Percentiles rank a stretch among this genome's conserved stretches.
phyloP scores from a whole-genome alignment of 2,888 invertebrate species.

The Lysandra coridon region DNA sequence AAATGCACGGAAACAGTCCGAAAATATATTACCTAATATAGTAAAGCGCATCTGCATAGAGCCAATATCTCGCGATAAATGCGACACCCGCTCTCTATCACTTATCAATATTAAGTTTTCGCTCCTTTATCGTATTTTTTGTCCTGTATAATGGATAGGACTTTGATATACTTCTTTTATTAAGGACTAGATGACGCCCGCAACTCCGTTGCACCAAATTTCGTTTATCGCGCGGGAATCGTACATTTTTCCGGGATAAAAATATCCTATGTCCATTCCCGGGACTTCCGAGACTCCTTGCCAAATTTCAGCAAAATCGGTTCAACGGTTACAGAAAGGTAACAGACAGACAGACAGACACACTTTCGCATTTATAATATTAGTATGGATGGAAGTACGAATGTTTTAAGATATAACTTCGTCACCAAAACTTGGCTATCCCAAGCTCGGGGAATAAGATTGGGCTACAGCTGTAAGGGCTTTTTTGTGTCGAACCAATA shows the following conservation, averaged over 20 bases:
- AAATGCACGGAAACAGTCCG: slow-evolving; percentile 20
- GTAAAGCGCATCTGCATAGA: slow-evolving; percentile 23
- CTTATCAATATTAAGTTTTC: slow-evolving; percentile 32
- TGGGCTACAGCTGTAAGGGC: slow-evolving; percentile 64
- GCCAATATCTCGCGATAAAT: slow-evolving; percentile 26
- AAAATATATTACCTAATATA: slow-evolving; percentile 25
- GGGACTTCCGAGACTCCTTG: too few relatives aligned
- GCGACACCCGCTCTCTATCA: slow-evolving; percentile 31
- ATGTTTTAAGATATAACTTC: slow-evolving; percentile 30
- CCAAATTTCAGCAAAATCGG: too few relatives aligned
- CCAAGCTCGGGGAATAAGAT: slow-evolving; percentile 54
- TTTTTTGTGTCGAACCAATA: slow-evolving; percentile 63
- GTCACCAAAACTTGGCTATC: slow-evolving; percentile 31
- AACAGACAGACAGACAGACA: too few relatives aligned
- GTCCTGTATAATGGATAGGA: too few relatives aligned
- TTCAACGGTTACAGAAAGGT: too few relatives aligned
- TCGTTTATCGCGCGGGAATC: too few relatives aligned
- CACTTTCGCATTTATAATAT: too few relatives aligned
- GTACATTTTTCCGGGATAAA: too few relatives aligned
- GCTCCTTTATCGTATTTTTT: slow-evolving; percentile 3
- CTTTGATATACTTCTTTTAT: too few relatives aligned
- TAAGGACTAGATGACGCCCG: too few relatives aligned
- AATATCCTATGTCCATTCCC: too few relatives aligned
- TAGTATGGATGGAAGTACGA: background rate
- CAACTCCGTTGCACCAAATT: too few relatives aligned